Percentiles rank a stretch among this genome's conserved stretches.
Conservation (phyloP, 1,140 invertebrate genomes). For the Oryzaephilus surinamensis region DNA sequence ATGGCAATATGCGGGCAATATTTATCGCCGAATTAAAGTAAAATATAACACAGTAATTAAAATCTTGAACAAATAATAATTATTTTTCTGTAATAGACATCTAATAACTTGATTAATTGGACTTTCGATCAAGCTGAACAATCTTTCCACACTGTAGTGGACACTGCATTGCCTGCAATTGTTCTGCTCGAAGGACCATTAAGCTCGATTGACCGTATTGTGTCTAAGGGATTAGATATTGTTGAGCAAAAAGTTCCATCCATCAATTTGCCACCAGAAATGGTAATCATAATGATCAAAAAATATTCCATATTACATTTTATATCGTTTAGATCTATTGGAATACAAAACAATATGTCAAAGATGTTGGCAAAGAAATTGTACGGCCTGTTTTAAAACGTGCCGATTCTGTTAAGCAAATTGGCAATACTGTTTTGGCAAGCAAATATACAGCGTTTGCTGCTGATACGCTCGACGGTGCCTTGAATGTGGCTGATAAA, state of each 20-base stretch:
- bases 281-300: conserved; percentile 56
- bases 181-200: conserved; percentile 56
- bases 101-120: conserved; percentile 59
- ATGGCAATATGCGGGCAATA: conserved; percentile 52
- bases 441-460: conserved; percentile 58
- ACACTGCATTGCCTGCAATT: conserved; percentile 55
- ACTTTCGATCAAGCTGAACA: conserved; percentile 60
- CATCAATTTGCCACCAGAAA: conserved; percentile 62
- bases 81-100: conserved; percentile 40
- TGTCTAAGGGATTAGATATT: conserved; percentile 66
- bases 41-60: too few relatives aligned
- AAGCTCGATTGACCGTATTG: conserved; percentile 56
- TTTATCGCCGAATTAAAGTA: conserved; percentile 61
- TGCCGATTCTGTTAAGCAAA: conserved; percentile 65
- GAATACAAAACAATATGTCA: conserved; percentile 64
- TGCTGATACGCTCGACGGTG: conserved; percentile 56
- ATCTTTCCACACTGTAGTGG: conserved; percentile 53
- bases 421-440: conserved; percentile 51
- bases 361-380: conserved; percentile 42
- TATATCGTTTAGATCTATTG: conserved; percentile 53
- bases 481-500: conserved; percentile 61
- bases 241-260: conserved; percentile 66
- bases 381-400: conserved; percentile 57
- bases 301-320: neutral
- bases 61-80: neutral